Evolutionary conservation across 2,888 invertebrate species (phyloP), one percentile per base, ranked within the genome.

Genomic region (Harpalus rubripes): DNA sequence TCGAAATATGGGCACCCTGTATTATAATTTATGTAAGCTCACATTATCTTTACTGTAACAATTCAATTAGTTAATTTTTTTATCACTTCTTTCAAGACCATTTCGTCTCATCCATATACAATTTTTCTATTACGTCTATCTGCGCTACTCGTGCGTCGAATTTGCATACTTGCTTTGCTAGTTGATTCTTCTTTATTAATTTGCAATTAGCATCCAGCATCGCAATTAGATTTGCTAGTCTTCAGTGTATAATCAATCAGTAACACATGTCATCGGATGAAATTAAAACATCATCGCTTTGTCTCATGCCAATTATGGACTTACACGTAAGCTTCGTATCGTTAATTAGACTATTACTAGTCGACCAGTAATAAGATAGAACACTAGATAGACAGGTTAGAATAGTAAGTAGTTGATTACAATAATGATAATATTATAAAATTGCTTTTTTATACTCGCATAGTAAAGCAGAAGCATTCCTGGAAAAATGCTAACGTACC

Each of bases 241-340:
- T 61, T 61, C 59, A 16, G 59, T 18, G 59, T 16, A 16, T 61
- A 61, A 61, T 61, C 59, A 61, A 61, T 61, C 59, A 61, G 15
- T 16, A 61, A 61, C 16, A 18, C 18, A 8, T 61, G 59, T 61
- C 59, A 61, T 8, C 59, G 18, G 18, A 16, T 8, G 59, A 16
- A 61, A 61, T 61, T 61, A 61, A 61, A 61, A 61, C 18, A 61
- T 61, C 59, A 61, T 7, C 59, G 10, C 59, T 61, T 61, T 61
- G 59, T 61, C 59, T 61, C 7, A 16, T 61, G 59, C 59, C 59
- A 61, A 61, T 61, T 61, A 61, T n/a, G n/a, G n/a, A n/a, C 16
- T 61, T 32, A 5, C 0, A 16, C 15, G 8, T 16, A 18, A 15
- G n/a, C 59, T 59, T 59, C 16, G n/a, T 1, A 59, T 59, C 15